Evolutionary conservation across 2,888 invertebrate species (phyloP), one percentile per base, ranked within the genome.

Genomic region (Cryptus viduatorius): DNA sequence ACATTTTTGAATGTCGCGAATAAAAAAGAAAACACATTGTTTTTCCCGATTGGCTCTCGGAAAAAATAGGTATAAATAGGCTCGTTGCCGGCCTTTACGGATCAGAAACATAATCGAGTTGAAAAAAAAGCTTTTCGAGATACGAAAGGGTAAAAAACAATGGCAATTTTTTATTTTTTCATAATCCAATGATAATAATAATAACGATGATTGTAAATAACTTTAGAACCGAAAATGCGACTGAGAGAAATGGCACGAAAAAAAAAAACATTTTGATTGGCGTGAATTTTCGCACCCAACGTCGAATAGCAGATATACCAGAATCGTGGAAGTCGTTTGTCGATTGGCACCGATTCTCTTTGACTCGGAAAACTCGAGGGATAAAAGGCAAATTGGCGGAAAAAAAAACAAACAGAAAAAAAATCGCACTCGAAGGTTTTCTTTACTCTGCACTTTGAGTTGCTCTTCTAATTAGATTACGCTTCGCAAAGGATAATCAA

Each of bases 401-500:
- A 61, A 65, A 50, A 64, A 64, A 37, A 42, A 48, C n/a, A 37
- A 12, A 8, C 16, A 42, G 42, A 72, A 67, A 76, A 61, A 1
- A 42, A 8, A 29, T 29, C 16, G 29, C 29, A 14, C 56, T 31
- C 48, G 76, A 67, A 46, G 71, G 44, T 79, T 71, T 77, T 37
- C 76, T 81, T 72, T 72, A 65, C 67, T 59, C 67, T 59, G 76
- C 79, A 46, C 65, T 79, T 79, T 76, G 65, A 83, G 46, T 75
- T 71, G 56, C 19, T 71, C 64, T 65, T 65, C 65, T 79, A 83
- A 83, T 83, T 67, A 79, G 79, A 79, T 79, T 83, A 67, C 79
- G 71, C 50, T 29, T 59, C 71, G 83, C 75, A 78, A 37, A 75
- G 83, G 79, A 65, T 79, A 83, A 83, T 83, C 75, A 83, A 67